phyloP scores from a whole-genome alignment of 2,888 invertebrate species.

The Tetrapedia diversipes region DNA sequence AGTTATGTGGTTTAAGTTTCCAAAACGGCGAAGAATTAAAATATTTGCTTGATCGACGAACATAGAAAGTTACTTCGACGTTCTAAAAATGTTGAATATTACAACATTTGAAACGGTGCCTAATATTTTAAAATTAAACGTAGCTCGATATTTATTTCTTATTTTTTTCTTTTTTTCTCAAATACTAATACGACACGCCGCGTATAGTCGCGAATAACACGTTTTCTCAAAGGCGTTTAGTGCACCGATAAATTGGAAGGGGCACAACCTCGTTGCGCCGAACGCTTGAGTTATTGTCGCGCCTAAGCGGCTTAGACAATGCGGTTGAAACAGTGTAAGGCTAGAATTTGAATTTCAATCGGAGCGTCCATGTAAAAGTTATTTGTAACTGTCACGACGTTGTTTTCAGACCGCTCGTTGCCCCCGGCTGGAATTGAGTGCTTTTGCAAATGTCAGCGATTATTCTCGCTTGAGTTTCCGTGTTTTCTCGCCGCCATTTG shows the following conservation, averaged over 20 bases:
- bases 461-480: slow-evolving; percentile 40
- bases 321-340: slow-evolving; percentile 9
- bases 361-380: slow-evolving; percentile 32
- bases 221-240: background rate
- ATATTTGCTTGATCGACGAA: no score
- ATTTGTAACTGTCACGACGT: slow-evolving; percentile 60
- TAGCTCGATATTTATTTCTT: no score
- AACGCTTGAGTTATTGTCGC: slow-evolving; percentile 27
- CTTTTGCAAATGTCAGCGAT: slow-evolving; percentile 34
- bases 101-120: no score
- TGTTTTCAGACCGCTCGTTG: slow-evolving; percentile 13
- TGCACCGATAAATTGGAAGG: slow-evolving; percentile 12
- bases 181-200: background rate
- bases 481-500: slow-evolving; percentile 20
- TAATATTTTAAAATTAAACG: no score
- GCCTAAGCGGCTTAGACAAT: slow-evolving; percentile 26
- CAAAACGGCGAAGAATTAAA: no score
- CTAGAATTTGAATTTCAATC: slow-evolving; percentile 59
- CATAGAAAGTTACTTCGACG: no score
- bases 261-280: slow-evolving; percentile 10
- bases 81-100: no score
- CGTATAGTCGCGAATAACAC: background rate
- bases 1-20: no score
- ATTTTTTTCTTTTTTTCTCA: background rate
- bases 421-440: slow-evolving; percentile 23